phyloP scores from a whole-genome alignment of 1,140 invertebrate genomes.

The Formica exsecta region DNA sequence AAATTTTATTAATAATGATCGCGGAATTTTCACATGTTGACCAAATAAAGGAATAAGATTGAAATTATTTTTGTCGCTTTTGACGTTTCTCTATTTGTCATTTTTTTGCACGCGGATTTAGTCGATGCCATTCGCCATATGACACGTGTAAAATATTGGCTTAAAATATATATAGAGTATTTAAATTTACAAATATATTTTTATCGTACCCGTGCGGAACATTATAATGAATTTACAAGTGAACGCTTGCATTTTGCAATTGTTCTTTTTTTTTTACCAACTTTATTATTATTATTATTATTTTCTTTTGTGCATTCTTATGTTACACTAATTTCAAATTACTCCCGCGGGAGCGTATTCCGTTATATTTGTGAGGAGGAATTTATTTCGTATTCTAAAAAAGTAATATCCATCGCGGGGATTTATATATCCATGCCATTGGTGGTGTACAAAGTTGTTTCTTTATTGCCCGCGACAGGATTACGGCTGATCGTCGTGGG shows the following conservation, averaged over 20 bases:
- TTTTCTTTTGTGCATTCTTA: conserved; percentile 2
- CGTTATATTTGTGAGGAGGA: neutral
- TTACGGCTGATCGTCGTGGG: conserved; percentile 39
- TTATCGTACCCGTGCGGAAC: conserved; percentile 12
- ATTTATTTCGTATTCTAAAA: conserved; percentile 56
- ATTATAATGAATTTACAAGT: conserved; percentile 24
- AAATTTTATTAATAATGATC: conserved; percentile 17
- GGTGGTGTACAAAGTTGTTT: conserved; percentile 30
- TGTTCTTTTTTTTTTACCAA: neutral
- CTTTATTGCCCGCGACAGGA: conserved; percentile 40
- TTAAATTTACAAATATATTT: conserved; percentile 17
- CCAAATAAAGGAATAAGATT: conserved; percentile 17
- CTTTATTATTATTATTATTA: neutral
- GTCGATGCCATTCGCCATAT: neutral
- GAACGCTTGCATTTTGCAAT: neutral
- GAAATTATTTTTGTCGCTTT: conserved; percentile 25
- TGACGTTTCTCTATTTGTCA: conserved; percentile 8
- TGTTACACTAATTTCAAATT: conserved; percentile 7
- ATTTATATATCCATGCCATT: conserved; percentile 37
- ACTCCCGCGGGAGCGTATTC: neutral
- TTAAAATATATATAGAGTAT: conserved; percentile 22
- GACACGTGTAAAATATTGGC: conserved; percentile 28
- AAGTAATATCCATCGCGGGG: conserved; percentile 54
- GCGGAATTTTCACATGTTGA: neutral
- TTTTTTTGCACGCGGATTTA: neutral